Conservation (phyloP, 2,113 vertebrate species). For the Morone saxatilis region DNA sequence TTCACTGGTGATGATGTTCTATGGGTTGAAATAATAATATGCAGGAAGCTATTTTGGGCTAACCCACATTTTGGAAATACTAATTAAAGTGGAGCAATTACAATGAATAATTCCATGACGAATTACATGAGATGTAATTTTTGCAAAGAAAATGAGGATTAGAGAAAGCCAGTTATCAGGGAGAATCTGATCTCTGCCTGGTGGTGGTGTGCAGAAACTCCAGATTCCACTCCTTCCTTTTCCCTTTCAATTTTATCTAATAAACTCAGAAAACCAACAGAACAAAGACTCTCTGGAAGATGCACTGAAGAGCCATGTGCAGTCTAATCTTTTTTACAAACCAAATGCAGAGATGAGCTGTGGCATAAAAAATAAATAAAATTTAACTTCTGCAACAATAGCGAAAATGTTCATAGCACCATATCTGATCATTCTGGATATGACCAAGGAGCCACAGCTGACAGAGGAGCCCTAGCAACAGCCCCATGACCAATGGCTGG, state of each 20-base stretch:
- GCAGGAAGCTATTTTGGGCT: not conserved
- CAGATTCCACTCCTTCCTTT: conserved; percentile 66
- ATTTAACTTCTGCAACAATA: conserved; percentile 4
- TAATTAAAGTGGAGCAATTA: conserved; percentile 12
- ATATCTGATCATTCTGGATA: conserved; percentile 8
- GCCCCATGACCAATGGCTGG: conserved; percentile 29
- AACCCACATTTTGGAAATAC: conserved; percentile 4
- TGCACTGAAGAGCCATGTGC: not conserved
- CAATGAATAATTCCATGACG: conserved; percentile 27
- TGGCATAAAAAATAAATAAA: not conserved
- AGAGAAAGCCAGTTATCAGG: conserved; percentile 29
- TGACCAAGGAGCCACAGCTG: conserved; percentile 6
- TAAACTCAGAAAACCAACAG: conserved; percentile 11
- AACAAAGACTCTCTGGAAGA: conserved; percentile 31
- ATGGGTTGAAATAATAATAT: conserved; percentile 1
- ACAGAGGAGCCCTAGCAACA: conserved; percentile 31
- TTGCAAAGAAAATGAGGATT: conserved; percentile 30
- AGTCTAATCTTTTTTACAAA: conserved; percentile 15
- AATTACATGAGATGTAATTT: conserved; percentile 20
- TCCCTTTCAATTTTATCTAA: conserved; percentile 20
- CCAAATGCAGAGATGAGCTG: conserved; percentile 2
- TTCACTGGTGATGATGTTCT: conserved; percentile 10
- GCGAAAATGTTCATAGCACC: not conserved
- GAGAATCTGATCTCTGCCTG: conserved; percentile 49
- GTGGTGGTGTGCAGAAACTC: conserved; percentile 81